Base-by-base conservation (phyloP, 2,113 vertebrate genomes). In the Malurus cyaneus region DNA sequence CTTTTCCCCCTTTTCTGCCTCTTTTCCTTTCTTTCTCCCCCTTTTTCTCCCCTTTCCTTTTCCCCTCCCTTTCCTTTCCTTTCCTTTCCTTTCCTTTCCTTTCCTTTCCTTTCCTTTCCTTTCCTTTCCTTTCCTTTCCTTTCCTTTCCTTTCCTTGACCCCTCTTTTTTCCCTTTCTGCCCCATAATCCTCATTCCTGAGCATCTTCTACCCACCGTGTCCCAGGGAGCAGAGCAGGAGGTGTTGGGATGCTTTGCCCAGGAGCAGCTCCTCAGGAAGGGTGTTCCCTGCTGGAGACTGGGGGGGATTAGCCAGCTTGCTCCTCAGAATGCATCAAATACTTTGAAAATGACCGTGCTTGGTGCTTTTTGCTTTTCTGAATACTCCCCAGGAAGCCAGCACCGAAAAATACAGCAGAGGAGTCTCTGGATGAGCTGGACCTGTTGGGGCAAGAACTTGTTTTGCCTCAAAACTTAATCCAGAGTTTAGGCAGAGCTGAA, bases 241-340 rank as follows among this genome's bases (percentile, higher is more conserved):
- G 9, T 36, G 59, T 31, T 24, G 3, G 7, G 20, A 14, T 28
- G 3, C 31, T 26, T n/a, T 29, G 28, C 47, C 8, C 54, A 14
- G 50, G 29, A 46, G 44, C 32, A 42, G 60, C 34, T 44, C 8
- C 5, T 2, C 72, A 41, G 79, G 61, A 28, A 23, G 44, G 44
- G 49, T 49, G 52, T n/a, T 32, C 64, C 8, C 0, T 12, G 67
- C 67, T 34, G 3, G 4, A 29, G 20, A 2, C 24, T 3, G 47
- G 7, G 6, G 6, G 8, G 18, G 34, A 19, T 11, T 1, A 3
- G 11, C 39, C 7, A 0, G 28, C 5, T 21, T 3, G 4, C 53
- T 44, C 4, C 2, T 21, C 36, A 44, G 9, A 39, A 42, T 0
- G 1, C 44, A 7, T 36, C 1, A 24, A 72, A 34, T 46, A 34